A percentile compares a stretch with the other conserved stretches of the same genome.
phyloP scores from a whole-genome alignment of 2,888 invertebrate genomes.

The Rutpela maculata region DNA sequence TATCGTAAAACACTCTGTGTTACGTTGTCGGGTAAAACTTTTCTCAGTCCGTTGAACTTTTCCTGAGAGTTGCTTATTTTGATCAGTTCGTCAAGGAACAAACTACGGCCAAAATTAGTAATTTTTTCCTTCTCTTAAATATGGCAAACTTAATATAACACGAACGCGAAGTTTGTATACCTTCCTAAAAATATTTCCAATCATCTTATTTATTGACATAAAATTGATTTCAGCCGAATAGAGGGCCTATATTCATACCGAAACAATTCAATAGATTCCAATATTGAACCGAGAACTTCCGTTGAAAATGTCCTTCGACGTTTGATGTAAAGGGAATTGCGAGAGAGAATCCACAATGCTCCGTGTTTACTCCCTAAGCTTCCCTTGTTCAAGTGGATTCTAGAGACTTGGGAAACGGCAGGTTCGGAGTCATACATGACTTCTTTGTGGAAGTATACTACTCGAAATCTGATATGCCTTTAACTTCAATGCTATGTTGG shows the following conservation, averaged over 20 bases:
- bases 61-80: no score
- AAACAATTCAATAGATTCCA: conserved; percentile 25
- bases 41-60: no score
- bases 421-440: conserved; percentile 25
- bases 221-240: not conserved
- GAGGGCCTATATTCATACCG: conserved; percentile 4
- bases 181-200: not conserved
- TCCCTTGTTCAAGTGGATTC: conserved; percentile 20
- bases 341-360: conserved; percentile 35
- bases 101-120: no score
- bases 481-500: conserved; percentile 22
- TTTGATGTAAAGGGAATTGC: conserved; percentile 39
- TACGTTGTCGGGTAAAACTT: no score
- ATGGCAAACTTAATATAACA: not conserved
- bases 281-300: conserved; percentile 20
- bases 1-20: no score
- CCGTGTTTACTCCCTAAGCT: conserved; percentile 32
- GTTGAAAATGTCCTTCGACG: conserved; percentile 28
- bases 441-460: conserved; percentile 15
- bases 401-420: conserved; percentile 18
- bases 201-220: not conserved
- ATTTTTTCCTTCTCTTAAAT: no score
- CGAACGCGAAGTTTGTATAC: not conserved
- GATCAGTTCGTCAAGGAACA: no score
- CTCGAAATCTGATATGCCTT: conserved; percentile 32